Evolutionary conservation across 2,888 invertebrate genomes (phyloP).

Genomic region (Stenoptilia bipunctidactyla): DNA sequence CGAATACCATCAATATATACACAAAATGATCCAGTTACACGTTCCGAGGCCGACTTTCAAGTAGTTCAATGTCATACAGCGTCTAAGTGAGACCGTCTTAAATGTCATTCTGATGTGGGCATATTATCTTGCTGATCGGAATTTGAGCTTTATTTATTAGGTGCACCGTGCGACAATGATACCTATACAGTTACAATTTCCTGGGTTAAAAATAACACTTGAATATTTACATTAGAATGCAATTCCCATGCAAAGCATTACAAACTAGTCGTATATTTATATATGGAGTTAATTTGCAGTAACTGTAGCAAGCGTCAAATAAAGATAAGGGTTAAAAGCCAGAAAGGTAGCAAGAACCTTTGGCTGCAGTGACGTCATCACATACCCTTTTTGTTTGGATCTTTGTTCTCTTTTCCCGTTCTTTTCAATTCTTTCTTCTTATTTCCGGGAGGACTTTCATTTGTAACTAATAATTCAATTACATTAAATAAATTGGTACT

Average conservation of each 20-base stretch:
- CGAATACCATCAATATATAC: too few species aligned
- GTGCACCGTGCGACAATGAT: background rate
- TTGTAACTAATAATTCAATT: conserved; percentile 12
- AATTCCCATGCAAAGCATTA: conserved; percentile 1
- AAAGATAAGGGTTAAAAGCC: too few species aligned
- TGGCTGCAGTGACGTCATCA: conserved; percentile 18
- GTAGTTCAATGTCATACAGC: conserved; percentile 41
- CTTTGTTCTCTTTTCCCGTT: conserved; percentile 51
- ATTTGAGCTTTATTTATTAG: background rate
- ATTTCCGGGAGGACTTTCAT: conserved; percentile 32
- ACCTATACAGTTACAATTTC: background rate
- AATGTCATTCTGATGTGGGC: conserved; percentile 38
- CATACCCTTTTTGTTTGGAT: conserved; percentile 56
- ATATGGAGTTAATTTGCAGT: background rate
- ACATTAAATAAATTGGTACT: too few species aligned
- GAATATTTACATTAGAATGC: background rate
- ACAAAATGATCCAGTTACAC: conserved; percentile 30
- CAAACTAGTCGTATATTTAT: too few species aligned
- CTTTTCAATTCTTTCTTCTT: conserved; percentile 60
- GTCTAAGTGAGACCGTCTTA: conserved; percentile 35
- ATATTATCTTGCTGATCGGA: background rate
- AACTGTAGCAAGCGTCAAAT: too few species aligned
- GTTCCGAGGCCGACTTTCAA: conserved; percentile 35
- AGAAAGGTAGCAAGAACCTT: too few species aligned
- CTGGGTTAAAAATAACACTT: background rate